Base-by-base conservation (phyloP, 2,797 vertebrate genomes). In the Sebastes taczanowskii region DNA sequence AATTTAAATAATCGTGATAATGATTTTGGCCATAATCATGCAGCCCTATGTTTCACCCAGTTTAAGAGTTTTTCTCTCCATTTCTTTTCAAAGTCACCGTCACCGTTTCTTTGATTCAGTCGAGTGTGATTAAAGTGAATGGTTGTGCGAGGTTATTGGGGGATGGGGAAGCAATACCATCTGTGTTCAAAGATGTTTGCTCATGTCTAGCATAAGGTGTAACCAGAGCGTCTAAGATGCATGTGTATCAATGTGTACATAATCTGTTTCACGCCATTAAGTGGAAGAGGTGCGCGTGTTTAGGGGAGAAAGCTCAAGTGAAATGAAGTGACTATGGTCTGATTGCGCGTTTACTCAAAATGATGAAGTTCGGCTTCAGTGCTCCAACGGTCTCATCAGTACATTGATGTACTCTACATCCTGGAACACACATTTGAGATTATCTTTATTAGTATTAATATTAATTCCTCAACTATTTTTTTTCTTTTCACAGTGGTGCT, bases 141-240 rank as follows among this genome's bases (percentile, higher is more conserved):
- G 82, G 76, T 73, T 84, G 78, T 74, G 78, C 8, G 34, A 80
- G 82, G 79, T 83, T 81, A 74, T 38, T 64, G 76, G 80, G 82
- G 86, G 88, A 80, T 38, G 87, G 88, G 74, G 46, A 49, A 82
- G 71, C 73, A 53, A 75, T 63, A 52, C 87, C 86, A 89, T 93
- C 88, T 92, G 89, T 87, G 86, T 84, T 83, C 71, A 89, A 88
- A 92, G 89, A 83, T 90, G 86, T 85, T 89, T 85, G 65, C 82
- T 78, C 77, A 8, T 71, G 38, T 87, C 85, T 83, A 76, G 52
- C 86, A 93, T 91, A 88, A 90, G 90, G 86, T 88, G 83, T 34
- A 83, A 81, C 38, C 74, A 52, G 66, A 81, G 52, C 77, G 77
- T 85, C 90, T 91, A 80, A 87, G 82, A 90, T 77, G 75, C 75